A percentile compares a stretch with the other conserved stretches of the same genome.
Evolutionary conservation across 2,113 vertebrate species (phyloP).

Genomic region (Phaethon lepturus): DNA sequence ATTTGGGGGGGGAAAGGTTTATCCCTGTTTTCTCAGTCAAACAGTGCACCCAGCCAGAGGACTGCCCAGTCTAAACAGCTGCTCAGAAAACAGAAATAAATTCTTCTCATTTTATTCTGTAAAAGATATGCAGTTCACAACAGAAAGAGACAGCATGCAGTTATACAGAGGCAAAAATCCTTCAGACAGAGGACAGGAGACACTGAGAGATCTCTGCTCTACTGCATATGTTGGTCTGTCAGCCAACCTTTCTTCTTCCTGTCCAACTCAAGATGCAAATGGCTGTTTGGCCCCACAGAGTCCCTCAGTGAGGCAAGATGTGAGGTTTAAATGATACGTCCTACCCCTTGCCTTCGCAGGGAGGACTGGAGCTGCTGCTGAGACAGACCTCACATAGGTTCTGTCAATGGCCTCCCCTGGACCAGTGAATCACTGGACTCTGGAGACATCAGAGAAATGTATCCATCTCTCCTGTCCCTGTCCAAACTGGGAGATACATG

Average conservation of each 20-base stretch:
- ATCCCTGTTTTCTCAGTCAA: background rate
- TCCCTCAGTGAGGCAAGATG: background rate
- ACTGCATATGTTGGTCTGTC: background rate
- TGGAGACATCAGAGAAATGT: background rate
- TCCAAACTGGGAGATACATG: background rate
- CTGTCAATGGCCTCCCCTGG: background rate
- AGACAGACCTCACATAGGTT: background rate
- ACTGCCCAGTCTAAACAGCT: background rate
- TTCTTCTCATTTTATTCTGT: background rate
- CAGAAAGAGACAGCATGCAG: background rate
- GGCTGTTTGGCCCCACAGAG: background rate
- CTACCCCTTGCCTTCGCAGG: background rate
- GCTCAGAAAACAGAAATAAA: background rate
- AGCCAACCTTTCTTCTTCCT: background rate
- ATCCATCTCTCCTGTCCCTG: background rate
- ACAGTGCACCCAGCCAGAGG: background rate
- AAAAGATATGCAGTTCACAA: background rate
- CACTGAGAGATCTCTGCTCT: background rate
- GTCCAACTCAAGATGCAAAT: background rate
- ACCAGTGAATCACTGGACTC: background rate
- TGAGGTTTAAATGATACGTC: background rate
- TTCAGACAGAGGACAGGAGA: background rate
- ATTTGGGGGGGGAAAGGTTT: background rate
- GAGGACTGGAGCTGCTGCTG: background rate
- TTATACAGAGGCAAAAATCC: background rate